These are phyloP conservation scores for Cygnus atratus DNA, from an alignment of 2,113 vertebrate species.

Conservation along the genomic window DNA sequence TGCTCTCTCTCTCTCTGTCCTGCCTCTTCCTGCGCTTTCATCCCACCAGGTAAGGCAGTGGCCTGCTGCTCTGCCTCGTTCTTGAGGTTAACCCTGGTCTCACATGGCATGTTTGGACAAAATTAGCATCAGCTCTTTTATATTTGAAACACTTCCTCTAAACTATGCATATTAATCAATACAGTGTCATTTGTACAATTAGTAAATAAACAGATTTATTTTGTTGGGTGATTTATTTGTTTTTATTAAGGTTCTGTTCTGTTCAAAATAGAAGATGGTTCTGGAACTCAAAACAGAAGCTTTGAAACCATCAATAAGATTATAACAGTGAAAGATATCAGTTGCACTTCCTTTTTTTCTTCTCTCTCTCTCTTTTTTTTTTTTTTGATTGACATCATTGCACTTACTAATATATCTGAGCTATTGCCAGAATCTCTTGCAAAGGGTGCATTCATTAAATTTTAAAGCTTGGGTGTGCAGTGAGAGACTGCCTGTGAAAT, in stretches of 20 bases:
- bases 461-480: slow-evolving; percentile 8
- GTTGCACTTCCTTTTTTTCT: background rate
- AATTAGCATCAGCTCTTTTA: background rate
- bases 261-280: background rate
- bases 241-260: background rate
- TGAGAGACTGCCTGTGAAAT: slow-evolving; percentile 34
- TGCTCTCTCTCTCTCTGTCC: background rate
- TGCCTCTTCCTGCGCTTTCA: background rate
- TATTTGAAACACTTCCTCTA: background rate
- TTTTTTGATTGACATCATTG: slow-evolving; percentile 20
- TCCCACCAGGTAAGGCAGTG: background rate
- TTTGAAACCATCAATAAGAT: background rate
- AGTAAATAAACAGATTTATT: background rate
- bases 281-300: background rate
- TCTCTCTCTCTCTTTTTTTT: background rate
- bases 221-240: background rate
- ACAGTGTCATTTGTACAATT: background rate
- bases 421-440: background rate
- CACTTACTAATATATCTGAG: slow-evolving; percentile 3
- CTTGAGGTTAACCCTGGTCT: background rate
- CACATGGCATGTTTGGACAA: background rate
- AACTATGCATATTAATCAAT: background rate
- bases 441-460: slow-evolving; percentile 49
- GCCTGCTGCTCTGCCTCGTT: background rate
- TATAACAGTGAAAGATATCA: background rate